Conservation (phyloP, 2,113 vertebrate genomes). For the Pongo pygmaeus region DNA sequence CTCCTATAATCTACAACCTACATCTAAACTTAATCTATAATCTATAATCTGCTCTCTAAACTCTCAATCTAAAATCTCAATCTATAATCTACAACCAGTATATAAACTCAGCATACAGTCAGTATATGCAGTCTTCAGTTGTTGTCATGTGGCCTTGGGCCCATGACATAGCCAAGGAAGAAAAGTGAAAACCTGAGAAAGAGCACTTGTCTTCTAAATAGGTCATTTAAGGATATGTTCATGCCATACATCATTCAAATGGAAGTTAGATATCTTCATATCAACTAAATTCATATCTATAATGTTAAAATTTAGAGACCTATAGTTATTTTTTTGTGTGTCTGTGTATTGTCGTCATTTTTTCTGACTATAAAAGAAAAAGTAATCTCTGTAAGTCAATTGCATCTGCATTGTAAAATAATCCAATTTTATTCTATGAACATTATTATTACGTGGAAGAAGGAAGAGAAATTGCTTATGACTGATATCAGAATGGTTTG, state of each 20-base stretch:
- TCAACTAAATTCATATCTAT: background rate
- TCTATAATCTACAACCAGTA: background rate
- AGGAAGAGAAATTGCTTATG: background rate
- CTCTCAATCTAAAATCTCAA: background rate
- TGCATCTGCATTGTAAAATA: background rate
- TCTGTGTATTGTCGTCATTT: background rate
- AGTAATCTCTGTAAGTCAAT: background rate
- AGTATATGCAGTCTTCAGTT: background rate
- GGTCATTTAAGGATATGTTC: background rate
- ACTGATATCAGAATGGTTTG: background rate
- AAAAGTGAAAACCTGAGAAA: slow-evolving; percentile 2
- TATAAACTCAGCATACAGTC: slow-evolving; percentile 12
- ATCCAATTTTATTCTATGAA: background rate
- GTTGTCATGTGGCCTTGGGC: background rate
- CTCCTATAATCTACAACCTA: background rate
- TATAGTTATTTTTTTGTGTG: background rate
- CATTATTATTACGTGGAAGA: background rate
- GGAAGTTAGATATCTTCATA: background rate
- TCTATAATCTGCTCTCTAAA: background rate
- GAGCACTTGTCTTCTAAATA: background rate
- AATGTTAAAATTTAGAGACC: background rate
- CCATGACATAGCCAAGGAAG: background rate
- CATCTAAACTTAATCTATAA: background rate
- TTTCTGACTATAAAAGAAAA: background rate
- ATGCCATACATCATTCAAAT: background rate